Conservation (phyloP, 2,888 invertebrate genomes). For the Drosophila borealis region DNA sequence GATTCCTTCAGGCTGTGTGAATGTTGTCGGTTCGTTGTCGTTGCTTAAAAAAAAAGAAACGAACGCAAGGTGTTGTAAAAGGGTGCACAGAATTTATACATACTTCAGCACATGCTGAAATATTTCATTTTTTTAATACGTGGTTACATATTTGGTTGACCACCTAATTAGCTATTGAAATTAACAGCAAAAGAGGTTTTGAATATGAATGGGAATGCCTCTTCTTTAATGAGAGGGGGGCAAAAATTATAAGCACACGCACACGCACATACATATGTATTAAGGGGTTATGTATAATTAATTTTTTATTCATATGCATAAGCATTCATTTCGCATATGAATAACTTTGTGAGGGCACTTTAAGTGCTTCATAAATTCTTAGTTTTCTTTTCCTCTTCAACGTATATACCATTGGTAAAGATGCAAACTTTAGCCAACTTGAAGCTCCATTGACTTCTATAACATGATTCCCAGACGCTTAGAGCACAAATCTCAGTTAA, state of each 20-base stretch:
- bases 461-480: conserved; percentile 7
- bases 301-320: background rate
- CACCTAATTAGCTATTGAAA: conserved; percentile 63
- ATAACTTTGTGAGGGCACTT: conserved; percentile 5
- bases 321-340: background rate
- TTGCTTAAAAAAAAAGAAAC: conserved; percentile 13
- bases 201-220: conserved; percentile 53
- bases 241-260: background rate
- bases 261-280: conserved; percentile 1
- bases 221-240: background rate
- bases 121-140: conserved; percentile 10
- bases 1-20: conserved; percentile 64
- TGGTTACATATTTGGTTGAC: conserved; percentile 21
- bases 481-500: conserved; percentile 69
- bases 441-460: conserved; percentile 1
- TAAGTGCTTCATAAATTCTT: background rate
- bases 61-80: conserved; percentile 64
- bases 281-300: conserved; percentile 6
- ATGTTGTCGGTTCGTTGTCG: conserved; percentile 73
- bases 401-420: no score
- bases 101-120: conserved; percentile 30
- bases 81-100: conserved; percentile 56
- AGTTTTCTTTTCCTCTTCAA: background rate
- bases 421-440: conserved; percentile 1
- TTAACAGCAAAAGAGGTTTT: conserved; percentile 34